These are phyloP conservation scores for Piprites chloris DNA, from an alignment of 2,113 vertebrate genomes.

Conservation along the genomic window DNA sequence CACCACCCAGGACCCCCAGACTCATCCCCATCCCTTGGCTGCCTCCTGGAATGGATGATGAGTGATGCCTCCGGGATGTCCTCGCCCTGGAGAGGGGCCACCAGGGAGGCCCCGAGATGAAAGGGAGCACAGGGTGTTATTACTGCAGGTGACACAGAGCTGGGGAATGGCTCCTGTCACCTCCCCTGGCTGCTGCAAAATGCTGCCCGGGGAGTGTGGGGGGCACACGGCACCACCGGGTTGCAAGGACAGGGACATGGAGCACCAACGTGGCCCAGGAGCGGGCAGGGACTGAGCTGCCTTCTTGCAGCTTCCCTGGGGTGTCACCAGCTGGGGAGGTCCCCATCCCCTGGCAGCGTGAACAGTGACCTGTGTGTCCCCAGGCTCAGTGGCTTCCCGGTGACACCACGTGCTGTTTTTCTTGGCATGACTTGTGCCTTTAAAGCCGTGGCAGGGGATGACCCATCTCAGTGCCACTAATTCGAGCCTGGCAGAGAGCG, in stretches of 20 bases:
- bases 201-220: not conserved
- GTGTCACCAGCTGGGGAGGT: not conserved
- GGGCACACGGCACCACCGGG: not conserved
- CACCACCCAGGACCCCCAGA: not conserved
- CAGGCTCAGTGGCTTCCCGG: not conserved
- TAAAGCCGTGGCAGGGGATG: not conserved
- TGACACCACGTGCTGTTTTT: not conserved
- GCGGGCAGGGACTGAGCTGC: not conserved
- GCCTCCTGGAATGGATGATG: not conserved
- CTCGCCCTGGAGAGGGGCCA: not conserved
- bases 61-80: rapidly evolving
- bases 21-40: rapidly evolving
- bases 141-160: conserved; percentile 23
- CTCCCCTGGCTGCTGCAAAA: not conserved
- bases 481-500: not conserved
- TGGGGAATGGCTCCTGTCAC: conserved; percentile 25
- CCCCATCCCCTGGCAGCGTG: not conserved
- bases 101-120: not conserved
- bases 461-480: not conserved
- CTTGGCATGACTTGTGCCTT: not conserved
- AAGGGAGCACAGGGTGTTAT: conserved; percentile 7
- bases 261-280: rapidly evolving
- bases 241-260: not conserved
- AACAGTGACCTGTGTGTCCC: not conserved
- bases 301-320: not conserved